These are phyloP conservation scores for Cydia strobilella DNA, from an alignment of 1,140 invertebrate genomes.

Conservation along the genomic window DNA sequence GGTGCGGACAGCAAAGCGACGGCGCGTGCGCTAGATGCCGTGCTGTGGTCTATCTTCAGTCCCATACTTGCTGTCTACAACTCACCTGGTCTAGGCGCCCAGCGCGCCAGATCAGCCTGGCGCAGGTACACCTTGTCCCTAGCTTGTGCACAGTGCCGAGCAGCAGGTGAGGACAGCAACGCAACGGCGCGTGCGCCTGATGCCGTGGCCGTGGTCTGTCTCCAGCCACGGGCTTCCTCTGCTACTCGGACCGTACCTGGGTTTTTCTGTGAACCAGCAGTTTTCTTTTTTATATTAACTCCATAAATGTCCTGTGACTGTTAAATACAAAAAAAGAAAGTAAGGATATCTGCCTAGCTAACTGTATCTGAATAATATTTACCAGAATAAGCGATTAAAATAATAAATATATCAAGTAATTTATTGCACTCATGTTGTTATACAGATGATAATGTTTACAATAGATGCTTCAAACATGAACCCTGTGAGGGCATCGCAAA, in stretches of 20 bases:
- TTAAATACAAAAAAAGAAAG: too few species aligned
- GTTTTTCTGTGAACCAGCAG: conserved; percentile 85
- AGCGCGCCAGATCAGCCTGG: conserved; percentile 86
- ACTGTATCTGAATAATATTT: too few species aligned
- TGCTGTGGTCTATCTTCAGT: conserved; percentile 83
- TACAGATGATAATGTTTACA: too few species aligned
- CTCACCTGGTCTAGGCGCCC: conserved; percentile 86
- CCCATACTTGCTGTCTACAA: conserved; percentile 40
- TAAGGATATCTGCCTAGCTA: too few species aligned
- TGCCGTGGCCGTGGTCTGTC: conserved; percentile 90
- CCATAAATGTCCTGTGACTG: too few species aligned
- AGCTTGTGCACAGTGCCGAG: conserved; percentile 86
- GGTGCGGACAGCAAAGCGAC: too few species aligned
- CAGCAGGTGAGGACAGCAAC: conserved; percentile 87
- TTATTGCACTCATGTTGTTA: too few species aligned
- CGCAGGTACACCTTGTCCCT: conserved; percentile 87
- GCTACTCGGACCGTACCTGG: conserved; percentile 90
- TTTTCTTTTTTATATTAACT: not conserved
- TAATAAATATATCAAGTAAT: too few species aligned
- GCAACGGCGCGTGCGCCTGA: conserved; percentile 83
- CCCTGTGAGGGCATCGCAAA: too few species aligned
- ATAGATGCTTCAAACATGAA: too few species aligned
- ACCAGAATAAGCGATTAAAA: too few species aligned
- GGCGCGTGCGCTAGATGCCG: conserved; percentile 85
- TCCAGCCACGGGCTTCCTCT: conserved; percentile 92